A percentile compares a stretch with the other conserved stretches of the same genome.
phyloP scores from a whole-genome alignment of 2,797 vertebrate genomes.

The Myripristis murdjan region DNA sequence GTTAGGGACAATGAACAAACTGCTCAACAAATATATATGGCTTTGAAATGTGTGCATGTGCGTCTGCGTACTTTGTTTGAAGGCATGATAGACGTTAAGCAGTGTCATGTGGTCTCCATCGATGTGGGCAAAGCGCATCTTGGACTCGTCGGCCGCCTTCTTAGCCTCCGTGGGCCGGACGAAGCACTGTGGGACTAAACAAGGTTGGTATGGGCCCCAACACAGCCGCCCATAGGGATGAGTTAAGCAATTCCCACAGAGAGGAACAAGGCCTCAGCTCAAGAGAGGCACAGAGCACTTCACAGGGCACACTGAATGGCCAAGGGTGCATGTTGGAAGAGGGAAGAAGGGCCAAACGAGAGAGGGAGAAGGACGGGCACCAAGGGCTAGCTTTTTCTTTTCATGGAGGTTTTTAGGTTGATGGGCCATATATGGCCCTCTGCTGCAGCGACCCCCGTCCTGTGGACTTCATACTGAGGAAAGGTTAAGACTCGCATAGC shows the following conservation, averaged over 20 bases:
- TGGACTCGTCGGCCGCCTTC: slow-evolving; percentile 96
- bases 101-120: slow-evolving; percentile 95
- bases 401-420: slow-evolving; percentile 72
- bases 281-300: slow-evolving; percentile 93
- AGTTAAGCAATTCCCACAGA: slow-evolving; percentile 98
- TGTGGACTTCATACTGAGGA: slow-evolving; percentile 86
- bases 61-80: slow-evolving; percentile 92
- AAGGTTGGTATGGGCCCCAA: slow-evolving; percentile 99
- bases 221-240: slow-evolving; percentile 99
- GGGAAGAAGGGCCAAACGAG: slow-evolving; percentile 85
- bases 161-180: slow-evolving; percentile 98
- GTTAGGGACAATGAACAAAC: not conserved
- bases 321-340: slow-evolving; percentile 87
- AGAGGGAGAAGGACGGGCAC: slow-evolving; percentile 75
- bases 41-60: not conserved
- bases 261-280: slow-evolving; percentile 95
- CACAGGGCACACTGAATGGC: slow-evolving; percentile 93
- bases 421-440: slow-evolving; percentile 23
- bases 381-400: slow-evolving; percentile 84
- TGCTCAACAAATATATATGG: too few relatives aligned
- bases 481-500: slow-evolving; percentile 6
- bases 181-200: slow-evolving; percentile 99
- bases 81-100: slow-evolving; percentile 95
- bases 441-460: slow-evolving; percentile 76
- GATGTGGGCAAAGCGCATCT: slow-evolving; percentile 96